Evolutionary conservation across 1,140 invertebrate genomes (phyloP).

Genomic region (Ericerus pela): DNA sequence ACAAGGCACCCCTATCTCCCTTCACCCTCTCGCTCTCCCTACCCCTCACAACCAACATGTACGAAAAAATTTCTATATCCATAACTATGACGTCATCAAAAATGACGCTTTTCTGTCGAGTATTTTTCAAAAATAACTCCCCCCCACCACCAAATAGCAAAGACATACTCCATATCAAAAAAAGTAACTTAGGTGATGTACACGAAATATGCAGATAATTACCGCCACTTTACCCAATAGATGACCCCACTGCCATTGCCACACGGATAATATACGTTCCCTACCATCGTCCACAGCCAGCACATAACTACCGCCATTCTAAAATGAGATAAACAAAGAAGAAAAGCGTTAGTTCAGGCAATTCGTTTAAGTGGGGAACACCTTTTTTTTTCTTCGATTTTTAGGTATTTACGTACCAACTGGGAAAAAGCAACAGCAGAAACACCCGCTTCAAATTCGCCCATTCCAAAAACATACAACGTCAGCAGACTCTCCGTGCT

Average conservation of each 20-base stretch:
- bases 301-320: slow-evolving; percentile 79
- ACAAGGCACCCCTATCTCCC: too few relatives aligned
- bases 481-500: slow-evolving; percentile 81
- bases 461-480: slow-evolving; percentile 79
- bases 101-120: too few relatives aligned
- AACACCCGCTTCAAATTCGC: slow-evolving; percentile 78
- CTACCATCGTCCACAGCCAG: slow-evolving; percentile 67
- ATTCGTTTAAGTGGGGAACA: background rate
- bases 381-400: too few relatives aligned
- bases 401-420: slow-evolving; percentile 37
- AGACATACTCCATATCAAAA: too few relatives aligned
- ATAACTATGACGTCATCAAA: too few relatives aligned
- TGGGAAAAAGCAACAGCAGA: slow-evolving; percentile 81
- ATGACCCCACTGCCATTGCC: slow-evolving; percentile 83
- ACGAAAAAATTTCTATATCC: too few relatives aligned
- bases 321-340: slow-evolving; percentile 20
- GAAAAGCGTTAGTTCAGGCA: background rate
- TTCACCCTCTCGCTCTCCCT: too few relatives aligned
- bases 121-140: too few relatives aligned
- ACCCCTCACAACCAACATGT: too few relatives aligned
- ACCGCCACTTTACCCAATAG: slow-evolving; percentile 75
- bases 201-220: too few relatives aligned
- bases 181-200: too few relatives aligned
- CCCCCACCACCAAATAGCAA: too few relatives aligned
- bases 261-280: slow-evolving; percentile 71